Evolutionary conservation across 1,140 invertebrate genomes (phyloP), one percentile per base, ranked within the genome.

Genomic region (Drosophila subpulchrella): DNA sequence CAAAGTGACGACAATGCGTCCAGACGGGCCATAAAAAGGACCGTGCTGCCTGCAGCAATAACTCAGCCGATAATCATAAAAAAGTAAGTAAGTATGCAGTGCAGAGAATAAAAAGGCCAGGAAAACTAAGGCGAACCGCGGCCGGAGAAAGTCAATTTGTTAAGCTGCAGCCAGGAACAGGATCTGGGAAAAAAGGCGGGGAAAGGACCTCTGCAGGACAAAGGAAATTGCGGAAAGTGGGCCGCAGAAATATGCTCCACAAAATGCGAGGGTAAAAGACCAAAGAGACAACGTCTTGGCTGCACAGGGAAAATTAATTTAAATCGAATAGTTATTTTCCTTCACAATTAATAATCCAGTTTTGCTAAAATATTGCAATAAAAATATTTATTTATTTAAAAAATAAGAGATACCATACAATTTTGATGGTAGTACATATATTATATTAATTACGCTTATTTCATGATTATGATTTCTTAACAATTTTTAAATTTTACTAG

Each of bases 131-230:
- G 75, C 83, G 78, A 65, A 62, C 75, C 70, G 78, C 77, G 77
- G 78, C 82, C 82, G 84, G 84, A 83, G 83, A 88, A 86, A 88
- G 83, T 88, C 83, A 88, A 88, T 88, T 88, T 88, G 83, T 88
- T 88, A 88, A 88, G 79, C 83, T 88, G 83, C 83, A 88, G 83
- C 62, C 63, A 53, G 47, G 36, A 54, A 24, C 60, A 48, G 65
- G 57, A 67, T 61, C 38, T 15, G 41, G 17, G 39, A 36, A 36
- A 51, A 50, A 39, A 57, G n/a, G 30, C 44, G 38, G 15, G 44
- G 36, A 38, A 42, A 44, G 30, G 67, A 65, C 41, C 32, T 46
- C 6, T 32, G 53, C 47, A 68, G 50, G 39, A 65, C 20, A 59
- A 65, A 58, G 75, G 81, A 59, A 59, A 60, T 71, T 71, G 44